Evolutionary conservation across 2,888 invertebrate species (phyloP).

Genomic region (Chironomus riparius): DNA sequence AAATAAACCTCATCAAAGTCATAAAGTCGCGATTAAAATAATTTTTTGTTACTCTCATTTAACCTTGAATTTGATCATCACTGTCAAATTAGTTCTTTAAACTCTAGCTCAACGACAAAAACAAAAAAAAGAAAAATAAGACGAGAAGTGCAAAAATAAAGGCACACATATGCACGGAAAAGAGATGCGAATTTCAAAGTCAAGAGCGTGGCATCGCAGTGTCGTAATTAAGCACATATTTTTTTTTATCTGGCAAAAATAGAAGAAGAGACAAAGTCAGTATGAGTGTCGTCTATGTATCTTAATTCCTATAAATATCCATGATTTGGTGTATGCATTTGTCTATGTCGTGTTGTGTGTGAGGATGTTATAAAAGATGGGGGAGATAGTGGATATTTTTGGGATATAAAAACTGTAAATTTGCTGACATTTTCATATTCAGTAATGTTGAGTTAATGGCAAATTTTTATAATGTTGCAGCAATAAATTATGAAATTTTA

Average conservation of each 20-base stretch:
- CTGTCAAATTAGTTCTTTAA: constrained; percentile 4
- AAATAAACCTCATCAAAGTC: too few relatives aligned
- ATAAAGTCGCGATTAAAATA: not conserved
- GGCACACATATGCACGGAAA: not conserved
- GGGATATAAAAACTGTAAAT: too few relatives aligned
- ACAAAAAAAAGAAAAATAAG: not conserved
- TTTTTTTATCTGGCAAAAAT: not conserved
- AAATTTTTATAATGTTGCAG: too few relatives aligned
- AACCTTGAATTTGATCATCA: constrained; percentile 9
- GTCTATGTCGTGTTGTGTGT: not conserved
- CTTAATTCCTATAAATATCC: not conserved
- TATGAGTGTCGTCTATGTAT: too few relatives aligned
- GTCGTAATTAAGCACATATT: constrained; percentile 8
- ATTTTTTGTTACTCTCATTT: not conserved
- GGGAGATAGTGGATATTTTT: too few relatives aligned
- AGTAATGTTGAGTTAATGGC: too few relatives aligned
- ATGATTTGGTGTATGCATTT: not conserved
- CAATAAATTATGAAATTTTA: too few relatives aligned
- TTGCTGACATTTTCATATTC: too few relatives aligned
- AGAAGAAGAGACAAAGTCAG: too few relatives aligned
- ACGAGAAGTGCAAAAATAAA: constrained; percentile 6
- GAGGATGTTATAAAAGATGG: not conserved
- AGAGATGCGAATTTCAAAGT: constrained; percentile 4
- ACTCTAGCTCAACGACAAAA: not conserved
- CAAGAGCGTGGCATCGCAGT: constrained; percentile 8